Percentiles rank a stretch among this genome's conserved stretches.
Conservation (phyloP, 2,113 vertebrate genomes). For the Parus major region DNA sequence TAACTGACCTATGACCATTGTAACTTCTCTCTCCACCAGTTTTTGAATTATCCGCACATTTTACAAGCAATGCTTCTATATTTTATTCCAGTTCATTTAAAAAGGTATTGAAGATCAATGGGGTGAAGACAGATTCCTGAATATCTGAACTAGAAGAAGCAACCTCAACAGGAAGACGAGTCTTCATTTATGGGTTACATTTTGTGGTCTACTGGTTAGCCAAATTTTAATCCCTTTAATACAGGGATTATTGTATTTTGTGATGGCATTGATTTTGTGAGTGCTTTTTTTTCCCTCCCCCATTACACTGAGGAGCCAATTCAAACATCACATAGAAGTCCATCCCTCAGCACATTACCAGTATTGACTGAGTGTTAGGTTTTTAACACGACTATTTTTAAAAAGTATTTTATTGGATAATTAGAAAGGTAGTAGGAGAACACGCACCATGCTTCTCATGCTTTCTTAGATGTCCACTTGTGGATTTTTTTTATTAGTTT, state of each 20-base stretch:
- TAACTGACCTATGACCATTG: not conserved
- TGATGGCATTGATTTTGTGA: conserved; percentile 12
- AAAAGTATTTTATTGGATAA: not conserved
- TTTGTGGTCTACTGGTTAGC: conserved; percentile 4
- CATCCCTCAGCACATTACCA: not conserved
- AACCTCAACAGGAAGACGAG: not conserved
- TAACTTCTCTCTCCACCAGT: not conserved
- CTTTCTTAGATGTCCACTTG: not conserved
- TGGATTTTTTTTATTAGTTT: not conserved
- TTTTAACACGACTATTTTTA: not conserved
- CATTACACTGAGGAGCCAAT: not conserved
- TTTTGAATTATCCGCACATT: conserved; percentile 21
- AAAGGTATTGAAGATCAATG: conserved; percentile 44
- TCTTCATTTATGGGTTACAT: not conserved
- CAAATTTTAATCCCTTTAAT: conserved; percentile 19
- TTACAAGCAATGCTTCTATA: not conserved
- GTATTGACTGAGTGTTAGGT: not conserved
- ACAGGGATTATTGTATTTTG: not conserved
- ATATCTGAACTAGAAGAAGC: conserved; percentile 7
- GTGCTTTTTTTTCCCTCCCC: not conserved
- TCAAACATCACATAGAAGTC: not conserved
- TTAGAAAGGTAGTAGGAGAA: not conserved
- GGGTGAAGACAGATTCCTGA: not conserved
- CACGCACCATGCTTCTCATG: not conserved
- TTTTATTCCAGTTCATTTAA: conserved; percentile 44